Conservation (phyloP, 2,888 invertebrate species). For the Athrips mouffetella region DNA sequence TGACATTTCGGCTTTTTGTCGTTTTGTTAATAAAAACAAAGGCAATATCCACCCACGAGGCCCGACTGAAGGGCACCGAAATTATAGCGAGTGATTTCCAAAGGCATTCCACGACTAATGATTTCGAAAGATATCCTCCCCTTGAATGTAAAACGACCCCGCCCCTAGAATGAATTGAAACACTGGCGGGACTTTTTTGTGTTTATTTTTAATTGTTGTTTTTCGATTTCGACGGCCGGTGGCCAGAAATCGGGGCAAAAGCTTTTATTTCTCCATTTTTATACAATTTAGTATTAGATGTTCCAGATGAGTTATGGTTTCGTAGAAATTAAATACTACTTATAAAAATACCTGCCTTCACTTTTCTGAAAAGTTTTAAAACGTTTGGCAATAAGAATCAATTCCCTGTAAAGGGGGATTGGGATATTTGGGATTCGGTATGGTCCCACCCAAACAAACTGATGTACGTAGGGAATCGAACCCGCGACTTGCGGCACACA, state of each 20-base stretch:
- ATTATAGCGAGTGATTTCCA: conserved; percentile 65
- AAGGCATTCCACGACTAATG: conserved; percentile 73
- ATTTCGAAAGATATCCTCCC: conserved; percentile 75
- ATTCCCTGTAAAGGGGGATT: too few species aligned
- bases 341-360: too few species aligned
- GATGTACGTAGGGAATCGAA: too few species aligned
- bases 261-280: conserved; percentile 25
- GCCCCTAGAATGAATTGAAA: conserved; percentile 76
- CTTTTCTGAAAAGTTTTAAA: too few species aligned
- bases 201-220: conserved; percentile 73
- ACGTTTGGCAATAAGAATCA: too few species aligned
- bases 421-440: too few species aligned
- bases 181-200: conserved; percentile 60
- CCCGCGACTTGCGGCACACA: too few species aligned
- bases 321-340: background rate
- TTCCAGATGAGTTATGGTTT: conserved; percentile 24
- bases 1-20: conserved; percentile 60
- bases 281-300: conserved; percentile 19
- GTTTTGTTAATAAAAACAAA: conserved; percentile 68
- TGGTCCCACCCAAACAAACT: too few species aligned
- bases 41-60: conserved; percentile 69
- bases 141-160: conserved; percentile 76
- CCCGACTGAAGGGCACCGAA: conserved; percentile 61
- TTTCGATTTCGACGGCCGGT: conserved; percentile 52
- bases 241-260: conserved; percentile 46